Evolutionary conservation across 2,113 vertebrate species (phyloP), one percentile per base, ranked within the genome.

Genomic region (Stercorarius parasiticus): DNA sequence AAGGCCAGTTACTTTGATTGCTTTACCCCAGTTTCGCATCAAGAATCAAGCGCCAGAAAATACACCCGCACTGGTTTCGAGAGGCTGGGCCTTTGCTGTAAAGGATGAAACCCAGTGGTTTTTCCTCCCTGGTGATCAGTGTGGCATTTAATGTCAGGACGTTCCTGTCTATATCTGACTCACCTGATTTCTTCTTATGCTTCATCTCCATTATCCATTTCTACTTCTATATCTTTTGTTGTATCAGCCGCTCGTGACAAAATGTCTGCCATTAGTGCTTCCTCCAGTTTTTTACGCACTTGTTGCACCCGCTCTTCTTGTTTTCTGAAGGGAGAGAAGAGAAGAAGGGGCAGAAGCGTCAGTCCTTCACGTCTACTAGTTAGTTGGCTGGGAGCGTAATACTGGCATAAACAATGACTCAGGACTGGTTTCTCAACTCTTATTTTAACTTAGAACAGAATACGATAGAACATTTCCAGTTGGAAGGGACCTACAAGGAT

Each of bases 301-400:
- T 99, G 98, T 43, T 98, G 97, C 34, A 99, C 99, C 92, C 99
- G 98, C 94, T 99, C 96, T 96, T 99, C 99, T 97, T 99, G 99
- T 97, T 99, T 99, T 95, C 99, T 99, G 90, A 81, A 95, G 34
- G 20, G 56, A 86, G 73, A 92, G 53, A 6, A 83, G 30, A 92
- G 55, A 26, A 85, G 45, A 85, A 71, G 32, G 40, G 49, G 34
- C 23, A 62, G 19, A 61, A 45, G n/a, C 0, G 3, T 89, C 40
- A 83, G 1, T 20, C 29, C 32, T 40, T 29, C n/a, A 8, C 12
- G 16, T 8, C 9, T 9, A 15, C 15, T 12, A 10, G 11, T 7
- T 12, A 10, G 11, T 7, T 34, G 12, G n/a, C 15, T 53, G 47
- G 45, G 64, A 71, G 17, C 11, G 1, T 3, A n/a, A 30, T 4